These are phyloP conservation scores for Trogon surrucura DNA, from an alignment of 2,113 vertebrate species.

Conservation along the genomic window DNA sequence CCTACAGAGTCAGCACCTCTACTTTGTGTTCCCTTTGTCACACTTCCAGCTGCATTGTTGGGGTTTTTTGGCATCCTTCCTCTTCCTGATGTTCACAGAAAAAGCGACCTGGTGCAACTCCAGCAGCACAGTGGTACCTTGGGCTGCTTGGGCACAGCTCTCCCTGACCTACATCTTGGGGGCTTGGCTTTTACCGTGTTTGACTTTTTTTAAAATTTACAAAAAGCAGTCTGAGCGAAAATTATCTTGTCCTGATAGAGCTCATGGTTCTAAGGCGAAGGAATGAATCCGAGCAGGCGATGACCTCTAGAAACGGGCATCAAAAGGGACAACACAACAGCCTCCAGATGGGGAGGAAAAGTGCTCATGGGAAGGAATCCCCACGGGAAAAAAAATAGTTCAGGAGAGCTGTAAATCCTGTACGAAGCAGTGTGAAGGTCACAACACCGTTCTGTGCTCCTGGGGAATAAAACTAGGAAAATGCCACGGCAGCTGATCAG, in stretches of 20 bases:
- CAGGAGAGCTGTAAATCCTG: neutral
- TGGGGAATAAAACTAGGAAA: neutral
- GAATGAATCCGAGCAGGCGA: neutral
- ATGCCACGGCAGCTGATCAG: neutral
- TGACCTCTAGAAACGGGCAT: neutral
- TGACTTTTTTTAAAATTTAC: neutral
- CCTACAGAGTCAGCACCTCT: neutral
- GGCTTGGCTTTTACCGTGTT: neutral
- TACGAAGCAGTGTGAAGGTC: neutral
- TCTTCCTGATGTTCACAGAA: neutral
- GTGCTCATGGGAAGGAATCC: fast-evolving
- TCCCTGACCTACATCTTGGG: neutral
- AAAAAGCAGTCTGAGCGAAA: neutral
- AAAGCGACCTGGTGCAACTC: neutral
- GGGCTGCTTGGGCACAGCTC: neutral
- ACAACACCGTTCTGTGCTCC: neutral
- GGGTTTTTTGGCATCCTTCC: neutral
- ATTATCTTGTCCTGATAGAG: neutral
- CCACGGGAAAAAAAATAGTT: neutral
- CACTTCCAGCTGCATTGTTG: neutral
- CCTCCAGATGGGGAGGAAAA: neutral
- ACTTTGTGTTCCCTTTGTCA: neutral
- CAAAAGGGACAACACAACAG: neutral
- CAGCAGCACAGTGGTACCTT: neutral
- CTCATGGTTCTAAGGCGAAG: neutral